A percentile compares a stretch with the other conserved stretches of the same genome.
These are phyloP conservation scores for Nothocercus julius DNA, from an alignment of 2,113 vertebrate genomes.

Conservation along the genomic window DNA sequence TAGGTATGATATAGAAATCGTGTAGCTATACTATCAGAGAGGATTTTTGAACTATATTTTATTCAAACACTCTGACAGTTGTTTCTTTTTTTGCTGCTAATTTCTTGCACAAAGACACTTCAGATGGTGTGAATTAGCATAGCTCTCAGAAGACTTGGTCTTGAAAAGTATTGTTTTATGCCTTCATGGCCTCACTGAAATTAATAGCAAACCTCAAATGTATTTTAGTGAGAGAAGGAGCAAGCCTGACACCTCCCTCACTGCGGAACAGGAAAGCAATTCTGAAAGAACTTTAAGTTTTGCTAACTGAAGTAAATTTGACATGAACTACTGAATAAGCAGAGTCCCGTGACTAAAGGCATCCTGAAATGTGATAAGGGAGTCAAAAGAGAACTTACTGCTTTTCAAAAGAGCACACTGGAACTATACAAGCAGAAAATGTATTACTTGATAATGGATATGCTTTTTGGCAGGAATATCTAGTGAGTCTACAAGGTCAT, in stretches of 20 bases:
- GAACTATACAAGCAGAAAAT: conserved; percentile 63
- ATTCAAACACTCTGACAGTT: not conserved
- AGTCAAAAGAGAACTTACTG: conserved; percentile 55
- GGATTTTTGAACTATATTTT: not conserved
- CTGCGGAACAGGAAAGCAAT: not conserved
- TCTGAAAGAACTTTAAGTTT: conserved; percentile 16
- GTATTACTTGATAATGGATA: conserved; percentile 69
- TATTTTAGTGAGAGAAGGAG: conserved; percentile 5
- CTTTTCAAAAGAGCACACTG: conserved; percentile 52
- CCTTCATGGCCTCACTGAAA: not conserved
- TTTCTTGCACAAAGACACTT: not conserved
- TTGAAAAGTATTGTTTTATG: not conserved
- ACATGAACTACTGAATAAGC: conserved; percentile 65
- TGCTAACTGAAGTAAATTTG: conserved; percentile 49
- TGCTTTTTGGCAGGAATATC: conserved; percentile 50
- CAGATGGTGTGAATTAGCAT: conserved; percentile 21
- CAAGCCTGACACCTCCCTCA: not conserved
- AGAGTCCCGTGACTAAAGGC: conserved; percentile 51
- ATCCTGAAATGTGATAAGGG: conserved; percentile 68
- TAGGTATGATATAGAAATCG: not conserved
- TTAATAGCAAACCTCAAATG: not conserved
- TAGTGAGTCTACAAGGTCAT: conserved; percentile 53
- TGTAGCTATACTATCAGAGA: not conserved
- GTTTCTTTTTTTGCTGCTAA: not conserved
- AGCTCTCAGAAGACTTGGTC: not conserved